Evolutionary conservation across 2,888 invertebrate species (phyloP), one percentile per base, ranked within the genome.

Genomic region (Stenichneumon culpator): DNA sequence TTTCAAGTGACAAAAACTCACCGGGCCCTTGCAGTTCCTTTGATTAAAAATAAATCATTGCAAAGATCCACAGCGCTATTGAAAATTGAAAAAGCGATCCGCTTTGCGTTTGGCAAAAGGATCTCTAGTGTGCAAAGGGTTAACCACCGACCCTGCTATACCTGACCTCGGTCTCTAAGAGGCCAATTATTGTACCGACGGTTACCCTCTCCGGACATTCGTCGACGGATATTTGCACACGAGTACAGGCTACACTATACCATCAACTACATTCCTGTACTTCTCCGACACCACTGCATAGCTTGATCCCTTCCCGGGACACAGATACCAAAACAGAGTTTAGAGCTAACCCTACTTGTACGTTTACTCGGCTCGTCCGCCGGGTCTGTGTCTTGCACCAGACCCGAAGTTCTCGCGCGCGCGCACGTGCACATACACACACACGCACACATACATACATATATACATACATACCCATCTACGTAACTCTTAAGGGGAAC

Each of bases 291-390:
- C 47, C 4, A 44, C 2, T 14, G 44, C 25, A 11, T 60, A 60
- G 28, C n/a, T 63, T n/a, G 28, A 63, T 63, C 80, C 32, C n/a
- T 19, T 25, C 28, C 14, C 32, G 47, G 47, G 14, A 6, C 28
- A 54, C 63, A 63, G 28, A 63, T 63, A 57, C 22, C 39, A 63
- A 28, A 63, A 28, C 25, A 16, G 63, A 63, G 63, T 32, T 63
- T 9, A 28, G 63, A 32, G 63, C 7, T 54, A 28, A 4, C n/a
- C 11, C 16, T 25, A 47, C 44, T 50, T 77, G 57, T 50, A 75
- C 63, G 60, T 84, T 77, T 57, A 67, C 60, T 73, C 16, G 28
- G 19, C 39, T 36, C 44, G 50, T 36, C 52, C 75, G 50, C 47
- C 16, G 19, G 54, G 25, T 65, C 68, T 32, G 60, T 78, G 68